These are phyloP conservation scores for Smittia aterrima DNA, from an alignment of 2,888 invertebrate genomes.

Conservation along the genomic window DNA sequence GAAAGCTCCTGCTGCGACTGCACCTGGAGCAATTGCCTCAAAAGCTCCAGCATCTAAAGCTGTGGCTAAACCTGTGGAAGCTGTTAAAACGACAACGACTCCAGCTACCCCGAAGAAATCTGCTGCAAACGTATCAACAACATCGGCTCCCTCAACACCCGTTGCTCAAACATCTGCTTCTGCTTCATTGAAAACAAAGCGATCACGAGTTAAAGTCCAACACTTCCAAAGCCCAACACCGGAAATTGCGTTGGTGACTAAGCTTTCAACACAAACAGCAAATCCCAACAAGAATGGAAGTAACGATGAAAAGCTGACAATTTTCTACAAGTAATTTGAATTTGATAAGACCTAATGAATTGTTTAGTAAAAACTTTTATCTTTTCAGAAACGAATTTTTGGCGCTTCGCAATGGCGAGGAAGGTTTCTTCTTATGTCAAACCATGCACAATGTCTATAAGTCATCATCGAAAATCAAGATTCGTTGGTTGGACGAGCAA, in stretches of 20 bases:
- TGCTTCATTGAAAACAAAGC: conserved; percentile 47
- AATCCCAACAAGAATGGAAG: conserved; percentile 58
- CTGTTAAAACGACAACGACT: not conserved
- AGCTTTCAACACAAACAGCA: conserved; percentile 63
- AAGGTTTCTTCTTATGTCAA: conserved; percentile 84
- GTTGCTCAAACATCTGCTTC: conserved; percentile 47
- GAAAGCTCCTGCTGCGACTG: not conserved
- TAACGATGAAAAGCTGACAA: conserved; percentile 74
- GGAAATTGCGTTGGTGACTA: conserved; percentile 73
- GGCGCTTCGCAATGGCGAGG: conserved; percentile 87
- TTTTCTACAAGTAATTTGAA: conserved; percentile 74
- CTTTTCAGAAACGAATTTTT: conserved; percentile 76
- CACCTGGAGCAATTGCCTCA: not conserved
- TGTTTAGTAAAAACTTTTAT: conserved; percentile 2
- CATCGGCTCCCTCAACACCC: conserved; percentile 46
- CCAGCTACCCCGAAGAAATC: not conserved
- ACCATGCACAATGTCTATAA: conserved; percentile 88
- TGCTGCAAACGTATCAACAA: not conserved
- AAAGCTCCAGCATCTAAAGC: not conserved
- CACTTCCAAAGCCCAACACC: conserved; percentile 80
- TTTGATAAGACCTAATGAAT: too few relatives aligned
- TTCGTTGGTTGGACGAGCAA: conserved; percentile 85
- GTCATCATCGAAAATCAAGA: conserved; percentile 78
- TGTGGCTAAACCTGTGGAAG: not conserved
- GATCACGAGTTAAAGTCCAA: conserved; percentile 55